A percentile compares a stretch with the other conserved stretches of the same genome.
phyloP scores from a whole-genome alignment of 2,888 invertebrate species.

The Euzophera pinguis region DNA sequence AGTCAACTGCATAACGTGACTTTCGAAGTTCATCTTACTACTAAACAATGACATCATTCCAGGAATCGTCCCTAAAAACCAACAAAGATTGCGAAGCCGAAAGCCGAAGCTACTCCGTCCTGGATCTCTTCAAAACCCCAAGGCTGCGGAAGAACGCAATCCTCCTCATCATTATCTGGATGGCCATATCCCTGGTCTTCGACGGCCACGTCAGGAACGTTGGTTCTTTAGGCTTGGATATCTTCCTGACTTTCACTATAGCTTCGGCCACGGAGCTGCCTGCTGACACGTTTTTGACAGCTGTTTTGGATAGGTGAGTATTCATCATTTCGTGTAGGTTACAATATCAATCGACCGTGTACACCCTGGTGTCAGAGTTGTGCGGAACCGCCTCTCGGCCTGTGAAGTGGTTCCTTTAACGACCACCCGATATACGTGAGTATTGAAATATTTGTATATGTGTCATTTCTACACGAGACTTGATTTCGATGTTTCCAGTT shows the following conservation, averaged over 20 bases:
- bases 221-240: constrained; percentile 88
- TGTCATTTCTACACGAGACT: no score
- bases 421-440: no score
- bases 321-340: no score
- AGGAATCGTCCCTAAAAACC: constrained; percentile 84
- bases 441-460: no score
- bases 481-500: no score
- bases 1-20: no score
- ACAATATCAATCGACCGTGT: background rate
- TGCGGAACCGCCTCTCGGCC: no score
- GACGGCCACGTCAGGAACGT: constrained; percentile 94
- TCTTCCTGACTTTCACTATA: constrained; percentile 92
- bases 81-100: constrained; percentile 86
- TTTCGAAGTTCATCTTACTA: no score
- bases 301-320: constrained; percentile 83
- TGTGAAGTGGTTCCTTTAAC: no score
- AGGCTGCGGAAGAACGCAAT: constrained; percentile 87
- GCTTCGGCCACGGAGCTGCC: constrained; percentile 92
- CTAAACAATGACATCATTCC: constrained; percentile 16
- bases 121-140: constrained; percentile 90
- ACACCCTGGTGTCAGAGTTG: no score
- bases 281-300: constrained; percentile 89
- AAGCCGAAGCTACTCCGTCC: constrained; percentile 85
- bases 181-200: constrained; percentile 92
- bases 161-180: constrained; percentile 91